A percentile compares a stretch with the other conserved stretches of the same genome.
These are phyloP conservation scores for Notodonta dromedarius DNA, from an alignment of 2,888 invertebrate species.

Conservation along the genomic window DNA sequence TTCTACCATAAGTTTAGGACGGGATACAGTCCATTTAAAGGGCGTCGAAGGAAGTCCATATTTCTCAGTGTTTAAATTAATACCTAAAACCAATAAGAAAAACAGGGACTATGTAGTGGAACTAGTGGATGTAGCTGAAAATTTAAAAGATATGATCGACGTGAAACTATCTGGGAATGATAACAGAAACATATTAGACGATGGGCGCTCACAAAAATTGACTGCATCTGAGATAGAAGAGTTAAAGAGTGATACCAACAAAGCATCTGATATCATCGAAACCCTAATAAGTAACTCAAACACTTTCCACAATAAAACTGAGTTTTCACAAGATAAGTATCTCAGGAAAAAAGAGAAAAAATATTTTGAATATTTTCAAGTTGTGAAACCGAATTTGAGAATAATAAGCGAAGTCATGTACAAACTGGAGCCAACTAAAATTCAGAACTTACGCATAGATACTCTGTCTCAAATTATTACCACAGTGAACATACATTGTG, in stretches of 20 bases:
- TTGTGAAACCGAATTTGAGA: slow-evolving; percentile 92
- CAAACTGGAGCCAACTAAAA: slow-evolving; percentile 89
- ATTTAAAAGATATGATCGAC: slow-evolving; percentile 85
- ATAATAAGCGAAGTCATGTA: slow-evolving; percentile 94
- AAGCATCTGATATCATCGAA: slow-evolving; percentile 93
- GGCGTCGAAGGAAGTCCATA: slow-evolving; percentile 88
- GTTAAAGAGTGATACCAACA: slow-evolving; percentile 89
- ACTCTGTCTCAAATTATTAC: slow-evolving; percentile 95
- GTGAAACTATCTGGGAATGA: slow-evolving; percentile 89
- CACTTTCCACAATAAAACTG: slow-evolving; percentile 95
- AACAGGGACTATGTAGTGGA: slow-evolving; percentile 83
- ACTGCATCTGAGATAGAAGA: slow-evolving; percentile 92
- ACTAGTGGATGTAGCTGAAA: slow-evolving; percentile 73
- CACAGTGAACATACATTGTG: slow-evolving; percentile 91
- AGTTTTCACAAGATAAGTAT: slow-evolving; percentile 97
- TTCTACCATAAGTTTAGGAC: slow-evolving; percentile 86
- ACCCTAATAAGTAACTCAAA: slow-evolving; percentile 95
- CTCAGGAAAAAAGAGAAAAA: slow-evolving; percentile 97
- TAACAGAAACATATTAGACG: slow-evolving; percentile 93
- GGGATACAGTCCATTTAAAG: slow-evolving; percentile 87
- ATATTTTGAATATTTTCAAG: slow-evolving; percentile 92
- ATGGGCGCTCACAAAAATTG: slow-evolving; percentile 91
- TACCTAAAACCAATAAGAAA: slow-evolving; percentile 82
- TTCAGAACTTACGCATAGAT: slow-evolving; percentile 92
- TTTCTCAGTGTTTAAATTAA: slow-evolving; percentile 90